phyloP scores from a whole-genome alignment of 2,113 vertebrate genomes.

The Gila orcuttii region DNA sequence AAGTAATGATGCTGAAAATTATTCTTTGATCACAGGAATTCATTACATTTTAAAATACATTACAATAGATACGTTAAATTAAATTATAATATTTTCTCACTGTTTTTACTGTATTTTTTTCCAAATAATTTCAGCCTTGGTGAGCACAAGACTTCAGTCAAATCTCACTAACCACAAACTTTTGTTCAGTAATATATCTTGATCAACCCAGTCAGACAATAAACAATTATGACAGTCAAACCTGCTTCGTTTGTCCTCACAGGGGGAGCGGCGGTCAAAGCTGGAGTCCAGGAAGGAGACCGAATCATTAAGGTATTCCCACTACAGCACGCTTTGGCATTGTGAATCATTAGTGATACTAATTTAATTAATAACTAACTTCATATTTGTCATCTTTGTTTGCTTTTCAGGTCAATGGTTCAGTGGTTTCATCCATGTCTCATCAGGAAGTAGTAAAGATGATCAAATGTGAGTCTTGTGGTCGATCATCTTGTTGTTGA shows the following conservation, averaged over 20 bases:
- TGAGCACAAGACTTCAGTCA: neutral
- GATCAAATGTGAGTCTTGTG: slow-evolving; percentile 88
- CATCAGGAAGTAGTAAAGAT: slow-evolving; percentile 95
- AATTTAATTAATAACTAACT: neutral
- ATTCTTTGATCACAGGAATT: neutral
- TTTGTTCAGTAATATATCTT: neutral
- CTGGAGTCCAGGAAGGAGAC: slow-evolving; percentile 94
- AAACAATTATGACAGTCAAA: neutral
- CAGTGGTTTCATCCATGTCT: slow-evolving; percentile 89
- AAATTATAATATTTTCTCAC: neutral
- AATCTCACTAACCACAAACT: neutral
- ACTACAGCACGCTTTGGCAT: neutral
- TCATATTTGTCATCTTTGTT: too few relatives aligned
- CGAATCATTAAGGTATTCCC: slow-evolving; percentile 88
- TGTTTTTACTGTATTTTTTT: too few relatives aligned
- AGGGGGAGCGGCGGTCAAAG: slow-evolving; percentile 94
- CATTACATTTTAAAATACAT: neutral
- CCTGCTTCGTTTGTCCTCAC: slow-evolving; percentile 13
- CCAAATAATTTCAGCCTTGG: neutral
- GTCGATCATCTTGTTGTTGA: neutral
- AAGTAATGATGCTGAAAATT: neutral
- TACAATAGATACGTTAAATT: neutral
- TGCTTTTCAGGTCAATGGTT: slow-evolving; percentile 86
- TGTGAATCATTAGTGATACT: neutral
- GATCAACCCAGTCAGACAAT: too few relatives aligned